phyloP scores from a whole-genome alignment of 2,113 vertebrate genomes.

The Ammodramus savannarum region DNA sequence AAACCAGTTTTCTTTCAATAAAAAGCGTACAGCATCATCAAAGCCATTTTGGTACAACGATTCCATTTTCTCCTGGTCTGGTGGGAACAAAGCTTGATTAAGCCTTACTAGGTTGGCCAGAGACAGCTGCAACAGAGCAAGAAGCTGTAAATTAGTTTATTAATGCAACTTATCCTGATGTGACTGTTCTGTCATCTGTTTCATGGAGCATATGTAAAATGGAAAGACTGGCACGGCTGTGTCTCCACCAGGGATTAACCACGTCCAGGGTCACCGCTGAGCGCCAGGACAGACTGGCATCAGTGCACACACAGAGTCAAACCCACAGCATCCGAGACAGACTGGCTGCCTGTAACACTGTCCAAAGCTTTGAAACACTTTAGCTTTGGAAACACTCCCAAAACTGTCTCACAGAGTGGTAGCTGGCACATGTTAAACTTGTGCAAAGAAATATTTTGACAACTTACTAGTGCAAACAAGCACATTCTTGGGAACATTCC shows the following conservation, averaged over 20 bases:
- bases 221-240: not conserved
- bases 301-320: not conserved
- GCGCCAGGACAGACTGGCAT: not conserved
- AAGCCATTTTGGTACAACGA: slow-evolving; percentile 77
- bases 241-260: not conserved
- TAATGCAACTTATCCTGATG: not conserved
- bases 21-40: slow-evolving; percentile 76
- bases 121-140: slow-evolving; percentile 76
- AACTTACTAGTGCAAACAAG: not conserved
- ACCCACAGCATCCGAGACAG: not conserved
- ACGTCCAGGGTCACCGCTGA: not conserved
- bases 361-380: not conserved
- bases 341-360: not conserved
- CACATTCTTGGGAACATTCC: not conserved
- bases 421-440: not conserved
- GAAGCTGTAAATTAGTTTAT: not conserved
- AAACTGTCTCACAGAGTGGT: not conserved
- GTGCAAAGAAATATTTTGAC: slow-evolving; percentile 27
- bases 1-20: slow-evolving; percentile 80
- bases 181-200: not conserved
- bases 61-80: slow-evolving; percentile 70
- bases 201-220: not conserved
- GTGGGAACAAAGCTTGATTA: slow-evolving; percentile 84
- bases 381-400: not conserved
- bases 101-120: slow-evolving; percentile 80